These are phyloP conservation scores for Phylloscopus trochilus DNA, from an alignment of 2,113 vertebrate genomes.

Conservation along the genomic window DNA sequence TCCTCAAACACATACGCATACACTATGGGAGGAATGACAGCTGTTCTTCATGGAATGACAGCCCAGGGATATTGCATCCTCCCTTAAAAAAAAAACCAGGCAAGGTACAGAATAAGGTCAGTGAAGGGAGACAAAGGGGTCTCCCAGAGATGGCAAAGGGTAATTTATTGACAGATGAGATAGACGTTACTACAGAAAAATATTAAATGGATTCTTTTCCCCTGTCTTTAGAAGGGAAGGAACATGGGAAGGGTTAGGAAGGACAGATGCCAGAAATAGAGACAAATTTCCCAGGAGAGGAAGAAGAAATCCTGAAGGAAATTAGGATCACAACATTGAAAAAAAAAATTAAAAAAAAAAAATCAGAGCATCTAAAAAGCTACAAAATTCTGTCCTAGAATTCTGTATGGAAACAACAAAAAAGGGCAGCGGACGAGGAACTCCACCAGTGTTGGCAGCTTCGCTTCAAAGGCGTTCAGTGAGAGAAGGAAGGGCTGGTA, in stretches of 20 bases:
- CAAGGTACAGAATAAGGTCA: slow-evolving; percentile 67
- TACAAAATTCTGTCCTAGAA: neutral
- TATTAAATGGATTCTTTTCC: slow-evolving; percentile 61
- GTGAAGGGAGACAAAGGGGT: slow-evolving; percentile 63
- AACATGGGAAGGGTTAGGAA: slow-evolving; percentile 24
- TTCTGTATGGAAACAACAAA: slow-evolving; percentile 26
- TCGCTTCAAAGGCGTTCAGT: neutral
- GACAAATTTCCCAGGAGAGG: slow-evolving; percentile 59
- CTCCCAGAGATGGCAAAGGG: slow-evolving; percentile 63
- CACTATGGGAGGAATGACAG: slow-evolving; percentile 68
- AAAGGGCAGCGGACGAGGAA: neutral
- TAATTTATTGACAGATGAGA: slow-evolving; percentile 71
- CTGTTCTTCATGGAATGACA: slow-evolving; percentile 74
- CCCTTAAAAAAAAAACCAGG: slow-evolving; percentile 61
- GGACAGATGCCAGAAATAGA: slow-evolving; percentile 53
- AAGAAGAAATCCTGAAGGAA: slow-evolving; percentile 47
- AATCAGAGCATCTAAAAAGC: neutral
- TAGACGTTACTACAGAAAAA: slow-evolving; percentile 65
- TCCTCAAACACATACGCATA: slow-evolving; percentile 17
- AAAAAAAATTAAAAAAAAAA: neutral
- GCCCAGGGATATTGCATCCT: slow-evolving; percentile 65
- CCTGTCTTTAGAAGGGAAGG: slow-evolving; percentile 43
- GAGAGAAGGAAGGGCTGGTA: slow-evolving; percentile 37
- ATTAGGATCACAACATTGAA: slow-evolving; percentile 34
- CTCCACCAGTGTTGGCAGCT: neutral